Conservation (phyloP, 2,113 vertebrate genomes). For the Sciurus niger region DNA sequence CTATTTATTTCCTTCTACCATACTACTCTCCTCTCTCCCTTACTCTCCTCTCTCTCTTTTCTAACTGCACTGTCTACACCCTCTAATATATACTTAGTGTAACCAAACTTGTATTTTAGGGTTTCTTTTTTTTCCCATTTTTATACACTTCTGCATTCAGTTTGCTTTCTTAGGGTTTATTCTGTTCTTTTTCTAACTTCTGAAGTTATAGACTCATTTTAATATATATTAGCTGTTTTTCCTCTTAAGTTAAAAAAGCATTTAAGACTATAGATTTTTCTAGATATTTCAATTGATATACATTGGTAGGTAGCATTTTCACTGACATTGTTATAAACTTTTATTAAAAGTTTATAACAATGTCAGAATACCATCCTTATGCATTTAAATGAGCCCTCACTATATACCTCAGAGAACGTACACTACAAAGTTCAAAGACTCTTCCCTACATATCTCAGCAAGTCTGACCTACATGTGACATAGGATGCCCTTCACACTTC, state of each 20-base stretch:
- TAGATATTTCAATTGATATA: background rate
- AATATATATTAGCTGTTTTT: background rate
- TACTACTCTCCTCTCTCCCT: background rate
- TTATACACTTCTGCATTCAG: background rate
- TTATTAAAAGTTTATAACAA: too few relatives aligned
- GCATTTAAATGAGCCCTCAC: too few relatives aligned
- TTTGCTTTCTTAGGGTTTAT: background rate
- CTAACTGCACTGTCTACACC: background rate
- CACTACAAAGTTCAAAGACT: too few relatives aligned
- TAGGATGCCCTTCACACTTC: too few relatives aligned
- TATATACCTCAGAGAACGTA: too few relatives aligned
- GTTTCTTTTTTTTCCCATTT: background rate
- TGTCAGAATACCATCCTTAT: too few relatives aligned
- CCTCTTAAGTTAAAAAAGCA: constrained; percentile 1
- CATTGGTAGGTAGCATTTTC: background rate
- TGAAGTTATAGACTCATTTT: background rate
- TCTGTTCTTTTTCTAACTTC: constrained; percentile 8
- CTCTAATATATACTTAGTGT: background rate
- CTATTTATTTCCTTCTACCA: background rate
- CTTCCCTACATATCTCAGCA: too few relatives aligned
- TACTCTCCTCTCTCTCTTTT: background rate
- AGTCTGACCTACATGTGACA: too few relatives aligned
- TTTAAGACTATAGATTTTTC: background rate
- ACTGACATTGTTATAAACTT: background rate
- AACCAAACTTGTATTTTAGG: background rate